Conservation (phyloP, 2,888 invertebrate genomes). For the Malacosoma neustria region DNA sequence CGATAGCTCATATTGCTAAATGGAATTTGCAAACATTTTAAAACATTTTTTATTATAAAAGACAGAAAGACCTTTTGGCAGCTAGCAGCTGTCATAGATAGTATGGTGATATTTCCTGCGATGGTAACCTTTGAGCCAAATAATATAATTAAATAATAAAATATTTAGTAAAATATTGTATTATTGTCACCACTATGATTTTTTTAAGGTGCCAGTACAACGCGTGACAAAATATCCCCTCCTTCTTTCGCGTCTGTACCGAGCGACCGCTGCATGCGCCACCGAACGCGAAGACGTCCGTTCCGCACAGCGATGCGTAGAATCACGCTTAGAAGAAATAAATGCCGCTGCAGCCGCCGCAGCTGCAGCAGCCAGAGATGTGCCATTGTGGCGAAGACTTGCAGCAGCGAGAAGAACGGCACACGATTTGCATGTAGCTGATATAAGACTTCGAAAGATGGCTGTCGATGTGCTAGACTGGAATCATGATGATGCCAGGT, state of each 20-base stretch:
- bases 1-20: no score
- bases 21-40: no score
- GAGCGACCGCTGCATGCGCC: slow-evolving; percentile 90
- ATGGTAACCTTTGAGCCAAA: no score
- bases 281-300: slow-evolving; percentile 89
- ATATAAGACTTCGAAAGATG: slow-evolving; percentile 93
- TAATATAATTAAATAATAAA: no score
- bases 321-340: slow-evolving; percentile 94
- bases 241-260: slow-evolving; percentile 90
- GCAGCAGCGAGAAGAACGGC: slow-evolving; percentile 85
- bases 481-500: slow-evolving; percentile 92
- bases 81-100: no score
- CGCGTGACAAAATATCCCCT: slow-evolving; percentile 97
- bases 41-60: no score
- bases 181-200: no score
- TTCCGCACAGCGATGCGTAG: slow-evolving; percentile 93
- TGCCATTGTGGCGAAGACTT: slow-evolving; percentile 91
- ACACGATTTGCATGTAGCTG: slow-evolving; percentile 90
- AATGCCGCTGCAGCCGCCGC: slow-evolving; percentile 94
- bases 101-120: no score
- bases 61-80: no score
- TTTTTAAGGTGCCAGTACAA: slow-evolving; percentile 93
- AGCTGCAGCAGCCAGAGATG: slow-evolving; percentile 90
- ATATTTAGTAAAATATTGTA: no score
- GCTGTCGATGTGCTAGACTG: slow-evolving; percentile 95